Base-by-base conservation (phyloP, 2,888 invertebrate genomes). In the Sphaerophoria taeniata region DNA sequence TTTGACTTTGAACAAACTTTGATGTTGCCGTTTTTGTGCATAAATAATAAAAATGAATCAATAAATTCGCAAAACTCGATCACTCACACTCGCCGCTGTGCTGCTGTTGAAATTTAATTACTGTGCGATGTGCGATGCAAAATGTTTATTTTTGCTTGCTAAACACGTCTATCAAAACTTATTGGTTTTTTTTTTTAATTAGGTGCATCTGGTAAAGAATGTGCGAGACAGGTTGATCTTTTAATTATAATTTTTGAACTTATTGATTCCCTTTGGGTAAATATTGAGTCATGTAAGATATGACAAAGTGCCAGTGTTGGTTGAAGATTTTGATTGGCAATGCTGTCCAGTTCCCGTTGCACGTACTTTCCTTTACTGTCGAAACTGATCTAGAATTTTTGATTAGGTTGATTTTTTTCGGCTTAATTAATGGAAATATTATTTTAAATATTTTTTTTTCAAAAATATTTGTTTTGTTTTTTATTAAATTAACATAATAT, bases 1-100 rank as follows among this genome's bases (percentile, higher is more conserved):
- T 39, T 58, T 58, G 39, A 58, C 58, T 58, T 58, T 58, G 12
- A 58, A 58, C 39, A 39, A 39, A 39, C 39, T 58, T 58, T 58
- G 58, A 58, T 58, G 58, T 58, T 58, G 58, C 58, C 58, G 36
- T 36, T 58, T 39, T 39, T 36, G 24, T 58, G 11, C 14, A 58
- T 58, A 58, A 9, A 11, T 11, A 24, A n/a, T 12, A 56, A 58
- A 58, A 39, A 16, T 39, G 39, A 39, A 58, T 58, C 58, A 58
- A 58, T 58, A 58, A 39, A 58, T 58, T 16, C 5, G 36, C 11
- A 58, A 58, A 58, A 58, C 39, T 58, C 58, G 39, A 39, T 34
- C 56, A 56, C 49, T 49, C 14, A 7, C 16, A 24, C 7, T 49
- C 6, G 49, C 9, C 43, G 14, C 16, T 4, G 6, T 16, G 16